A percentile compares a stretch with the other conserved stretches of the same genome.
These are phyloP conservation scores for Xiphophorus hellerii DNA, from an alignment of 2,113 vertebrate species.

Conservation along the genomic window DNA sequence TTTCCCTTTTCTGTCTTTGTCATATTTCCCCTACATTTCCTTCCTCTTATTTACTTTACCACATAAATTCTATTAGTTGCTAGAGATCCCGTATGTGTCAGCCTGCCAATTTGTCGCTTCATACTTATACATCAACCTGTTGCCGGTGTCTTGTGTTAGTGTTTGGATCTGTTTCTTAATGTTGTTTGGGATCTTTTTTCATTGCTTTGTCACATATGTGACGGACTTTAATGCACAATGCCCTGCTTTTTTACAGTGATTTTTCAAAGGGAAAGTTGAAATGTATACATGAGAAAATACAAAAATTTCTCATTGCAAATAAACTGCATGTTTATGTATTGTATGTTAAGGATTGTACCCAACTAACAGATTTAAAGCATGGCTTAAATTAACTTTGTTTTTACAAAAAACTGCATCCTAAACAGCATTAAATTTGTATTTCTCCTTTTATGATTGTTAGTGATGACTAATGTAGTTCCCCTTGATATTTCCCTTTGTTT, in stretches of 20 bases:
- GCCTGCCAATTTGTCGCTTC: conserved; percentile 92
- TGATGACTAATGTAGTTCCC: conserved; percentile 60
- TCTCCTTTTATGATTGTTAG: neutral
- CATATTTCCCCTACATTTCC: conserved; percentile 81
- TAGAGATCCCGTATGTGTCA: conserved; percentile 87
- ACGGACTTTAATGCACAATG: conserved; percentile 61
- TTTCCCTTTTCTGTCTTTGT: conserved; percentile 77
- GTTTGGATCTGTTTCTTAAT: conserved; percentile 79
- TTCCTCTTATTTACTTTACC: conserved; percentile 74
- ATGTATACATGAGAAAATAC: conserved; percentile 61
- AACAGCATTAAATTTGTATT: conserved; percentile 91
- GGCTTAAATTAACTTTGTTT: conserved; percentile 62
- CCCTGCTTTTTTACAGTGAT: conserved; percentile 35
- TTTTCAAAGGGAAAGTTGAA: conserved; percentile 50
- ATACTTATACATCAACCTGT: conserved; percentile 88
- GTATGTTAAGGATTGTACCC: conserved; percentile 62
- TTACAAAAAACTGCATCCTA: conserved; percentile 82
- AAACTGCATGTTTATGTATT: conserved; percentile 57
- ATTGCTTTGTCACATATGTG: conserved; percentile 83
- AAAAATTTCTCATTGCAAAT: conserved; percentile 58
- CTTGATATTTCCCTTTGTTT: conserved; percentile 74
- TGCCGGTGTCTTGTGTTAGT: conserved; percentile 83
- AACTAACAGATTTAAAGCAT: conserved; percentile 71
- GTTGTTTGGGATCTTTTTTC: conserved; percentile 96
- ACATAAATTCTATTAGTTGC: conserved; percentile 85